These are phyloP conservation scores for Teinopalpus imperialis DNA, from an alignment of 2,888 invertebrate genomes.

Conservation along the genomic window DNA sequence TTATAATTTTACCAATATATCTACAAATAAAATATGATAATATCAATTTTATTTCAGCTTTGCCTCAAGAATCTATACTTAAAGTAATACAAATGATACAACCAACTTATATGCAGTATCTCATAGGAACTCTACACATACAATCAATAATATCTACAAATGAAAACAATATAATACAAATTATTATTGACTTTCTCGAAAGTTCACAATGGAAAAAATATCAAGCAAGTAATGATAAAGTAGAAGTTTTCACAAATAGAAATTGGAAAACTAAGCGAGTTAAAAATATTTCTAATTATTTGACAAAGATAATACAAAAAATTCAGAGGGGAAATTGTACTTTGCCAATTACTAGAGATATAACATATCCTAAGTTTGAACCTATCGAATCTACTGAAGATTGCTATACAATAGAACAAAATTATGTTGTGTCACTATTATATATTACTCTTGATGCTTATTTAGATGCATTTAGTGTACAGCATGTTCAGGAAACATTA, in stretches of 20 bases:
- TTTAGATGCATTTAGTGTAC: constrained; percentile 58
- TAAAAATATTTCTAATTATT: constrained; percentile 41
- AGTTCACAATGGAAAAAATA: constrained; percentile 46
- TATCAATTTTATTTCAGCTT: constrained; percentile 54
- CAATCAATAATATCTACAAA: constrained; percentile 43
- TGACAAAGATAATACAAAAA: constrained; percentile 42
- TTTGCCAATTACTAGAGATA: constrained; percentile 20
- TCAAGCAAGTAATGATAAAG: constrained; percentile 33
- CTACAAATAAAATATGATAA: no score
- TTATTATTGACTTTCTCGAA: constrained; percentile 49
- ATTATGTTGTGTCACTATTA: constrained; percentile 49
- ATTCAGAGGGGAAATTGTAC: constrained; percentile 11
- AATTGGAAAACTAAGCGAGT: constrained; percentile 38
- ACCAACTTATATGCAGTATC: constrained; percentile 58
- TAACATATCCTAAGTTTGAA: constrained; percentile 46
- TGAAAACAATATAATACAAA: constrained; percentile 49
- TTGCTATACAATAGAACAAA: constrained; percentile 33
- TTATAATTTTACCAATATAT: no score
- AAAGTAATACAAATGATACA: constrained; percentile 58
- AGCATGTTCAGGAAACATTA: constrained; percentile 52
- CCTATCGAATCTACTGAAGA: constrained; percentile 5
- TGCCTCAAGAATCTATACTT: constrained; percentile 52
- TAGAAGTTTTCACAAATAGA: constrained; percentile 36
- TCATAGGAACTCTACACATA: constrained; percentile 49
- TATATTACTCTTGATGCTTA: constrained; percentile 59